phyloP scores from a whole-genome alignment of 2,113 vertebrate genomes.

The Puffinus mauretanicus region DNA sequence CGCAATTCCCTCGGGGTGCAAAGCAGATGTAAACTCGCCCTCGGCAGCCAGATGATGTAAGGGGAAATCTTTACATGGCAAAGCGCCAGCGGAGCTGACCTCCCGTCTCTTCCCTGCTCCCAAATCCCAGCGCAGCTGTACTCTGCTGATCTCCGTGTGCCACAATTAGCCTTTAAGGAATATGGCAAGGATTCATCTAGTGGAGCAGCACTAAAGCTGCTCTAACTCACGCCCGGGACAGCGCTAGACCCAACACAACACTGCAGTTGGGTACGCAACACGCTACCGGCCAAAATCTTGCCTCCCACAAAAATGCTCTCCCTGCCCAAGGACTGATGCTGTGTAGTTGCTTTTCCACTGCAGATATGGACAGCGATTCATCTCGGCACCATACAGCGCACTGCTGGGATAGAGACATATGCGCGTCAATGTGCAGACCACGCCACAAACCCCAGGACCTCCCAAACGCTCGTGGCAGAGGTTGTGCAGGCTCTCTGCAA shows the following conservation, averaged over 20 bases:
- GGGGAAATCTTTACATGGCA: constrained; percentile 56
- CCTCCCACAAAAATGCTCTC: neutral
- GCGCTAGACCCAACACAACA: neutral
- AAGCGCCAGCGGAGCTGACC: constrained; percentile 42
- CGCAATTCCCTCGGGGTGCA: constrained; percentile 21
- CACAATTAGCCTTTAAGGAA: constrained; percentile 61
- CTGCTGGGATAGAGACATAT: neutral
- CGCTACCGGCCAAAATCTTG: neutral
- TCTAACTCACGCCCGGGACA: neutral
- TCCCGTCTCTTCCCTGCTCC: constrained; percentile 47
- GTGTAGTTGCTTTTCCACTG: neutral
- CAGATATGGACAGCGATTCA: neutral
- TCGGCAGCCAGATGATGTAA: constrained; percentile 58
- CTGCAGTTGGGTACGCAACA: neutral
- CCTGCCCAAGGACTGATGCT: neutral
- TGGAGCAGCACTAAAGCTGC: neutral
- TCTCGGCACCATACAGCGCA: neutral
- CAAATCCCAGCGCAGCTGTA: constrained; percentile 63
- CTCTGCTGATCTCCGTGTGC: constrained; percentile 36
- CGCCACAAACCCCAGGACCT: neutral
- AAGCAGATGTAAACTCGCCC: constrained; percentile 52
- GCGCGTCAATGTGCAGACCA: neutral
- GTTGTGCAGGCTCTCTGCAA: neutral
- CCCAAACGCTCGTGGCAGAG: neutral
- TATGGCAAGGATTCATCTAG: constrained; percentile 28